Percentiles rank a stretch among this genome's conserved stretches.
Conservation (phyloP, 2,113 vertebrate species). For the Nothobranchius kuhntae region DNA sequence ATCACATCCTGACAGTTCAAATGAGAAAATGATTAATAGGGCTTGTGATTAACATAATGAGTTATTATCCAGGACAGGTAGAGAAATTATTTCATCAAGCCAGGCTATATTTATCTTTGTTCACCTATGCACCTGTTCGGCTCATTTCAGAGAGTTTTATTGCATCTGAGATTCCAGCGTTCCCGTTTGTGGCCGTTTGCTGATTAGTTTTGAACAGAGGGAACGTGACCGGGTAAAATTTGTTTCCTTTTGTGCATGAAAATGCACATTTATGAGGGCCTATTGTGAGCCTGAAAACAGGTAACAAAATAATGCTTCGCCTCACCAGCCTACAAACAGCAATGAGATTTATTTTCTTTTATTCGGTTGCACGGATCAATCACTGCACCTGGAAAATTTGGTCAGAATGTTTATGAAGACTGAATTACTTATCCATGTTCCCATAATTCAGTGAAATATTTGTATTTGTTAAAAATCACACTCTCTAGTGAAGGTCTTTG, state of each 20-base stretch:
- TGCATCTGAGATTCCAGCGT: conserved; percentile 57
- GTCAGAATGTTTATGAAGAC: conserved; percentile 15
- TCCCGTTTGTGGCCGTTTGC: conserved; percentile 45
- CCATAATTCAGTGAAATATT: not conserved
- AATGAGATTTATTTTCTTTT: not conserved
- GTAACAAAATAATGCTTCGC: conserved; percentile 19
- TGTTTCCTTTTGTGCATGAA: conserved; percentile 51
- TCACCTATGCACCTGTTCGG: conserved; percentile 76
- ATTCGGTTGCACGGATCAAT: conserved; percentile 7
- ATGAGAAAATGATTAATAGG: conserved; percentile 79
- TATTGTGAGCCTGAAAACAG: conserved; percentile 26
- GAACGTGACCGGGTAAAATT: conserved; percentile 50
- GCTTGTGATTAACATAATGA: conserved; percentile 76
- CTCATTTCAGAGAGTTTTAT: conserved; percentile 63
- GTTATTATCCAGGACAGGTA: conserved; percentile 77
- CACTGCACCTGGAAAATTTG: not conserved
- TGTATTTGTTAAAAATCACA: not conserved
- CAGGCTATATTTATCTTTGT: conserved; percentile 73
- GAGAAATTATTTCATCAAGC: conserved; percentile 77
- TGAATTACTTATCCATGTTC: not conserved
- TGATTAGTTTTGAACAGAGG: conserved; percentile 65
- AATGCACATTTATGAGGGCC: conserved; percentile 55
- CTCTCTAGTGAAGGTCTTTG: no score
- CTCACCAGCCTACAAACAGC: not conserved
- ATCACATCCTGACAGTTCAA: conserved; percentile 74